Base-by-base conservation (phyloP, 2,888 invertebrate species). In the Hesperia comma region DNA sequence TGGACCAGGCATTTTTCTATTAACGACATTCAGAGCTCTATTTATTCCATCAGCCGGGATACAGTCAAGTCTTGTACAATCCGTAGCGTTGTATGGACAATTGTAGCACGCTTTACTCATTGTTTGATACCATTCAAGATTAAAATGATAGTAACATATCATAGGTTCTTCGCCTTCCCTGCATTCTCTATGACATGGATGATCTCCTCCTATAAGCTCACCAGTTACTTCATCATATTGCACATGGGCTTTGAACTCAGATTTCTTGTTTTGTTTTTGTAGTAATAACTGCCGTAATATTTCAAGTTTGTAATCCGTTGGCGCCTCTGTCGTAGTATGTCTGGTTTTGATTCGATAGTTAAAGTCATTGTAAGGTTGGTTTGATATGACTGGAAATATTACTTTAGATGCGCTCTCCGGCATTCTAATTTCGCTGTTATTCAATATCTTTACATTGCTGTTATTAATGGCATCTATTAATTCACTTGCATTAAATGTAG, bases 1-100 rank as follows among this genome's bases (percentile, higher is more conserved):
- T 0, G 98, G 98, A 51, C 98, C 98, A 0, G 98, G 98, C 94
- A 98, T 94, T 89, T 95, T 95, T 72, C 98, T 94, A 88, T 98
- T 98, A 5, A 98, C 94, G 0, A 96, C 96, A 14, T 96, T 94
- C 40, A 98, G 87, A 0, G 96, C 93, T 70, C 98, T 93, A 68
- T 94, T 94, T 51, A 95, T 93, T 0, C 98, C 98, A 84, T 98
- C 97, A 0, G 95, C 97, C 0, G 97, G 94, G 69, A 98, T 94
- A 81, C 98, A 98, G 80, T 98, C 96, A 0, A 94, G 94, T 61
- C 96, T 92, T 55, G 86, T 88, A 79, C 98, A 98, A 80, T 98
- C 97, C 0, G 94, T 94, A 0, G 87, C 74, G 80, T 96, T 96
- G 68, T 89, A 93, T 0, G 98, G 98, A 80, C 98, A 98, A 75